Conservation (phyloP, 2,797 vertebrate species). For the Vespertilio murinus region DNA sequence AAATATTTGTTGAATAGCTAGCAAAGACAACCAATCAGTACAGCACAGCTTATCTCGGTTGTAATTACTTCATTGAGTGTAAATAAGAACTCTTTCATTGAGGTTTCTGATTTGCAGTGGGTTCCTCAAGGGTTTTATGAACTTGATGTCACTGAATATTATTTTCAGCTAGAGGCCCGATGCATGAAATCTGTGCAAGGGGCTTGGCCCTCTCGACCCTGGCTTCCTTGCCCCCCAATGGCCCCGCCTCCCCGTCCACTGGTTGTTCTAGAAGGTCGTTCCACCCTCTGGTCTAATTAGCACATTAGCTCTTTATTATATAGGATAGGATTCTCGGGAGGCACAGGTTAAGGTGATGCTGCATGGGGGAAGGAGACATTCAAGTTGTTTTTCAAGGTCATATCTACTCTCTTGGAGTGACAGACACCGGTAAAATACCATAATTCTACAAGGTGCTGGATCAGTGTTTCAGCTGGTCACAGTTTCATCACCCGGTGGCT, state of each 20-base stretch:
- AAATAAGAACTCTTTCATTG: background rate
- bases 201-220: no score
- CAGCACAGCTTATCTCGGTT: background rate
- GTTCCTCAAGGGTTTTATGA: background rate
- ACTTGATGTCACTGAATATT: background rate
- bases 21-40: background rate
- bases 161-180: background rate
- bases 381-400: constrained; percentile 37
- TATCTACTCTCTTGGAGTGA: background rate
- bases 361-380: background rate
- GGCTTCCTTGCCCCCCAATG: no score
- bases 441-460: constrained; percentile 57
- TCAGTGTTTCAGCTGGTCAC: constrained; percentile 49
- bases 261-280: no score
- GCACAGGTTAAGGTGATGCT: background rate
- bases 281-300: no score
- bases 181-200: no score
- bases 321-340: background rate
- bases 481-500: constrained; percentile 58
- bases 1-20: background rate
- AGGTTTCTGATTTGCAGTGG: background rate
- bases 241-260: no score
- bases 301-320: no score
- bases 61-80: background rate
- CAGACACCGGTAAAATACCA: background rate